Base-by-base conservation (phyloP, 2,113 vertebrate species). In the Sporophila hypoxantha region DNA sequence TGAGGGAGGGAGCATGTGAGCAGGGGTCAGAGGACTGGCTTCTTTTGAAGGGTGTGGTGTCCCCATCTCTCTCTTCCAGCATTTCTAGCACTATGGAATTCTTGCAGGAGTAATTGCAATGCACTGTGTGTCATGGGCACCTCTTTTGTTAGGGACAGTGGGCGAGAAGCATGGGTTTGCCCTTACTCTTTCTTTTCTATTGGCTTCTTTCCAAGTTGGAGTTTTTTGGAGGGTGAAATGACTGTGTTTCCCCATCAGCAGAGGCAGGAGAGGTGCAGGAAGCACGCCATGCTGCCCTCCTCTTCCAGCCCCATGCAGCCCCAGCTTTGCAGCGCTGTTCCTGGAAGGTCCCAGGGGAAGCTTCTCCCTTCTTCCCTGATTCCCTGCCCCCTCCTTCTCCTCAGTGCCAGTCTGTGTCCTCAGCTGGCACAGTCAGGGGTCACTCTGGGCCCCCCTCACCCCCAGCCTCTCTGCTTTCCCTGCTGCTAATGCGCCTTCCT, bases 121-220 rank as follows among this genome's bases (percentile, higher is more conserved):
- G 18, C 39, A 22, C 25, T 69, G 11, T 42, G 10, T 50, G 52
- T 60, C 23, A 32, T 1, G 19, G 57, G 27, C 68, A n/a, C 11
- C 44, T 56, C 22, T 34, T 70, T 74, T 66, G 30, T 39, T 64
- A 44, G 49, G 41, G 36, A 5, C n/a, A 71, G 41, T 1, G 8
- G 49, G 42, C 0, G 0, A 50, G 47, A 67, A 68, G 26, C 1
- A 0, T 4, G 25, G 17, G 13, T 49, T 76, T 89, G n/a, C 23
- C 44, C 22, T 73, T 52, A 23, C 34, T 69, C 42, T 80, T 85
- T 22, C 42, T 71, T 71, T 71, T 53, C 50, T 65, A 6, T 36
- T 88, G 55, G 29, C 30, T 76, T 77, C 34, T 65, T 89, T 76
- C 25, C 3, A 30, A 55, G 47, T 3, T 9, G 5, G 26, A 22